Conservation (phyloP, 1,140 invertebrate genomes). For the Trissolcus basalis region DNA sequence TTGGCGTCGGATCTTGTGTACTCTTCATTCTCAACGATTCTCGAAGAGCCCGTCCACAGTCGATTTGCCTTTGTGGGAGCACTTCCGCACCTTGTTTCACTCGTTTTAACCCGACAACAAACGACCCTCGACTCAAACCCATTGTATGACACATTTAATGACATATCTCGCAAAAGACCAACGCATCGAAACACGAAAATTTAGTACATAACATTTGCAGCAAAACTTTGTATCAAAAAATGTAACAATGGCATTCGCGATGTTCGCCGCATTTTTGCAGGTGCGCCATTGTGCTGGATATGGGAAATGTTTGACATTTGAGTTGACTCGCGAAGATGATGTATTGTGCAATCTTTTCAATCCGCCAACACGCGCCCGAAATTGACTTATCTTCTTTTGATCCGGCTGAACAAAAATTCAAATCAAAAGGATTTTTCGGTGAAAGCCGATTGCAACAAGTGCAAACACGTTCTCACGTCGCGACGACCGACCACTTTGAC, state of each 20-base stretch:
- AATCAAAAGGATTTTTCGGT: slow-evolving; percentile 6
- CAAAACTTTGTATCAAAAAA: slow-evolving; percentile 24
- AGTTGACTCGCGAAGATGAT: slow-evolving; percentile 55
- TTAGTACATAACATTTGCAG: slow-evolving; percentile 30
- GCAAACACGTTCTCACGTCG: not conserved
- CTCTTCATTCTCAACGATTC: slow-evolving; percentile 44
- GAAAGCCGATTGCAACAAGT: not conserved
- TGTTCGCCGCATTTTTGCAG: slow-evolving; percentile 28
- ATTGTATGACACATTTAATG: slow-evolving; percentile 15
- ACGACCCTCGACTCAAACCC: slow-evolving; percentile 7
- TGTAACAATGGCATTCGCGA: slow-evolving; percentile 44
- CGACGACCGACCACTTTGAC: not conserved
- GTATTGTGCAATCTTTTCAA: slow-evolving; percentile 33
- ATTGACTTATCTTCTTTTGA: slow-evolving; percentile 8
- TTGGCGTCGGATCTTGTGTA: slow-evolving; percentile 47
- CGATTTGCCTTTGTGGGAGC: slow-evolving; percentile 46
- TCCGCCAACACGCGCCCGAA: not conserved
- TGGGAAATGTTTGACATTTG: slow-evolving; percentile 58
- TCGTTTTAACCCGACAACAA: slow-evolving; percentile 30
- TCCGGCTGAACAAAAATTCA: not conserved
- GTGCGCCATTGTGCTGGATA: slow-evolving; percentile 41
- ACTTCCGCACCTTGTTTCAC: slow-evolving; percentile 44
- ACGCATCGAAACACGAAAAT: not conserved
- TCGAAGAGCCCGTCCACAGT: slow-evolving; percentile 37
- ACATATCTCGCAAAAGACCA: slow-evolving; percentile 2